These are phyloP conservation scores for Trichosurus vulpecula DNA, from an alignment of 2,797 vertebrate species.

Conservation along the genomic window DNA sequence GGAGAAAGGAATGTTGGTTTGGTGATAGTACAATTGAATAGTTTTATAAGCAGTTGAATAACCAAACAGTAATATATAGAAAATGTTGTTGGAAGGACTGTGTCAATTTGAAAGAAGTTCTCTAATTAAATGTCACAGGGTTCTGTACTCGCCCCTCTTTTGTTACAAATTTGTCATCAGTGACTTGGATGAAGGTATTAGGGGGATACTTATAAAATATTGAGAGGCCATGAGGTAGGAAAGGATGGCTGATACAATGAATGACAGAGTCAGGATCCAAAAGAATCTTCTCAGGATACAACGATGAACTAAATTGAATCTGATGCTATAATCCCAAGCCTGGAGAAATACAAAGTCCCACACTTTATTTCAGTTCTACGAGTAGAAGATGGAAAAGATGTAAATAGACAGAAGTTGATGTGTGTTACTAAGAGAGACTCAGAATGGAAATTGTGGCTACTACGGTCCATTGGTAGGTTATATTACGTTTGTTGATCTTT, in stretches of 20 bases:
- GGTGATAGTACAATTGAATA: not conserved
- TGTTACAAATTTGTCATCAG: not conserved
- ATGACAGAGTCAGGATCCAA: not conserved
- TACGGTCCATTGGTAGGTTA: not conserved
- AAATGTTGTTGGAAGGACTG: not conserved
- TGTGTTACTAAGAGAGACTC: not conserved
- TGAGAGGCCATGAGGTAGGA: not conserved
- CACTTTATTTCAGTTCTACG: not conserved
- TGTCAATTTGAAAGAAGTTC: not conserved
- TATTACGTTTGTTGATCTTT: not conserved
- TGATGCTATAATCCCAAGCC: not conserved
- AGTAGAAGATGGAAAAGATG: not conserved
- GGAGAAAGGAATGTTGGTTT: not conserved
- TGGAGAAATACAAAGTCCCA: not conserved
- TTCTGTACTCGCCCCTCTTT: not conserved
- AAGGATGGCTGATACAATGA: not conserved
- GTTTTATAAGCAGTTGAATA: not conserved
- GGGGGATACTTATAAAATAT: not conserved
- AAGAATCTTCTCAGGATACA: not conserved
- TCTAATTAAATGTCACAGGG: not conserved
- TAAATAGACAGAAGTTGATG: not conserved
- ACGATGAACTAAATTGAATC: not conserved
- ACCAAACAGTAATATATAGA: not conserved
- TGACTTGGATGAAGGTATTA: not conserved
- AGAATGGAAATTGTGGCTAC: not conserved